These are phyloP conservation scores for Thalassoma bifasciatum DNA, from an alignment of 2,113 vertebrate genomes.

Conservation along the genomic window DNA sequence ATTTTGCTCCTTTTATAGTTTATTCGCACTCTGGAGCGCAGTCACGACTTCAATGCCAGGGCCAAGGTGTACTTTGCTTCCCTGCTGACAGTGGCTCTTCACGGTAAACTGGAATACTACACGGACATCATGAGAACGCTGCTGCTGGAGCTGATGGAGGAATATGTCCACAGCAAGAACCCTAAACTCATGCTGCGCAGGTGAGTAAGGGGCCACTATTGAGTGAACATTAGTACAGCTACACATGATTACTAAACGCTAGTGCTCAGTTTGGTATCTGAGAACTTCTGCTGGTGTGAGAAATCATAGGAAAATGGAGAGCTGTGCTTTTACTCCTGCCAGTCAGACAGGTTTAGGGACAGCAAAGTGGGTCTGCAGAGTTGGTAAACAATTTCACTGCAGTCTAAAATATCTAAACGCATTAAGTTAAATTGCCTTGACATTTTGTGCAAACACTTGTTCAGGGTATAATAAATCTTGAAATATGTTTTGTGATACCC, in stretches of 20 bases:
- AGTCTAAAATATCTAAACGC: neutral
- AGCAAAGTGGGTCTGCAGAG: neutral
- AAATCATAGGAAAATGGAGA: neutral
- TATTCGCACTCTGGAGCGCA: conserved; percentile 94
- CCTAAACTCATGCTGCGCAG: conserved; percentile 98
- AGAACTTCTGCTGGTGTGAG: neutral
- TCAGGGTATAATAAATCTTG: neutral
- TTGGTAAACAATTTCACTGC: neutral
- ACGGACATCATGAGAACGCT: conserved; percentile 97
- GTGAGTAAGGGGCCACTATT: conserved; percentile 74
- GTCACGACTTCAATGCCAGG: conserved; percentile 93
- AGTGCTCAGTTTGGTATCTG: neutral
- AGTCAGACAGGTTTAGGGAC: neutral
- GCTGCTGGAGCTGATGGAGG: conserved; percentile 95
- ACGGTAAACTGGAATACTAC: conserved; percentile 98
- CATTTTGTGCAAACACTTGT: neutral
- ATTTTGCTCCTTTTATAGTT: conserved; percentile 83
- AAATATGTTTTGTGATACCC: neutral
- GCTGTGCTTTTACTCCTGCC: neutral
- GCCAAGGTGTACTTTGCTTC: conserved; percentile 97
- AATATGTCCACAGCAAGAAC: conserved; percentile 95
- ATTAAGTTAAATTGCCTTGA: neutral
- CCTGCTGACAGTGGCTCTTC: conserved; percentile 94
- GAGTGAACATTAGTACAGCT: neutral
- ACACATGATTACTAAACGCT: neutral